Base-by-base conservation (phyloP, 2,888 invertebrate genomes). In the Trichogramma dendrolimi region DNA sequence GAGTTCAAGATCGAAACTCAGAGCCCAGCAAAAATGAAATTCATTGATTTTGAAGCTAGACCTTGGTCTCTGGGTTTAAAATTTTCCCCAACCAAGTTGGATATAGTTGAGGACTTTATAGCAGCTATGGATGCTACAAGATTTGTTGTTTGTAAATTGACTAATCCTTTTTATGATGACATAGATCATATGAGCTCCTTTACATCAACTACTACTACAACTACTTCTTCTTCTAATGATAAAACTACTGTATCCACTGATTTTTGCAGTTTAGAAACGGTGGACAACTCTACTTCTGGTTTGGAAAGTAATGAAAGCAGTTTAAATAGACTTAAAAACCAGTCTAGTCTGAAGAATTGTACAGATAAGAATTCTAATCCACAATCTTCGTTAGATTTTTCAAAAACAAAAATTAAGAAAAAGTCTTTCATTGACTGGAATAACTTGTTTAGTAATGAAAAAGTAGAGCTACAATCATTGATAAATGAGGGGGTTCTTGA, bases 1-100 rank as follows among this genome's bases (percentile, higher is more conserved):
- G 83, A 84, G 71, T 87, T 87, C 65, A 83, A 84, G 65, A 80
- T 86, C 7, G 86, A 86, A 70, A 84, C 84, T 0, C 88, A 89
- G 71, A 87, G 87, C 69, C 84, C 85, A 52, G 87, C 88, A 1
- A 86, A 85, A 71, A 81, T 86, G 67, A 84, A 84, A 64, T 89
- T 88, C 71, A 82, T 88, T 53, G 89, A 89, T 72, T 89, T 89
- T 72, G 84, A 88, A 68, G 86, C 87, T 55, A 79, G 85, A 64
- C 85, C 87, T 43, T 83, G 89, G 71, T 83, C 84, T 51, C 78
- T 91, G 2, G 85, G 86, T 68, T 79, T 89, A 55, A 83, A 84
- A 61, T 89, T 90, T 73, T 72, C 80, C 14, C 87, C 88, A 4
- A 75, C 80, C 3, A 81, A 83, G 60, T 78, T 90, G 54, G 81